Percentiles rank a stretch among this genome's conserved stretches.
phyloP scores from a whole-genome alignment of 2,888 invertebrate genomes.

The Parnassius glacialis region DNA sequence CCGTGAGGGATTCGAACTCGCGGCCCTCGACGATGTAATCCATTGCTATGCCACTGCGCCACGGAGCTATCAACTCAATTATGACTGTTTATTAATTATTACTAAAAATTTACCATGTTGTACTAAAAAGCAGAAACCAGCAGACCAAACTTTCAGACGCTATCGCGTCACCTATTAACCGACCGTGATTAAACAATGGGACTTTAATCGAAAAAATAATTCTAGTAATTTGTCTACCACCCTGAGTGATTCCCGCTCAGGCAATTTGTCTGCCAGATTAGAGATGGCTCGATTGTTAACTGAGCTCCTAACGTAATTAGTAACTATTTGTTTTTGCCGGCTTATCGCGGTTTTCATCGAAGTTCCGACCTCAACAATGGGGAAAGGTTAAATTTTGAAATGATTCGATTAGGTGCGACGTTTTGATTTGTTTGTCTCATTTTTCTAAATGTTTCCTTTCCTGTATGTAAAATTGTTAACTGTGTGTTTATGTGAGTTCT shows the following conservation, averaged over 20 bases:
- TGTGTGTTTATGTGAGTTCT: constrained; percentile 1
- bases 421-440: constrained; percentile 46
- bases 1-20: no score
- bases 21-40: no score
- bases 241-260: constrained; percentile 51
- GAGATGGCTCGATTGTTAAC: constrained; percentile 67
- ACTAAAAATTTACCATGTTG: constrained; percentile 1
- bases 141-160: constrained; percentile 45
- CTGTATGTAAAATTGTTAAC: not conserved
- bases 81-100: no score
- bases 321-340: constrained; percentile 71
- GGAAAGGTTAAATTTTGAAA: constrained; percentile 57
- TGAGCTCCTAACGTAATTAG: constrained; percentile 70
- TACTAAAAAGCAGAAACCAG: constrained; percentile 36
- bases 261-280: constrained; percentile 71
- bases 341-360: constrained; percentile 57
- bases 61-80: no score
- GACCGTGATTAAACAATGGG: constrained; percentile 74
- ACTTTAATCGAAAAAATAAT: constrained; percentile 76
- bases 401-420: constrained; percentile 54
- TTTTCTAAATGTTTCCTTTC: constrained; percentile 27
- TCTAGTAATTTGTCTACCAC: constrained; percentile 64
- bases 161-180: constrained; percentile 64
- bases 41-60: no score
- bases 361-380: constrained; percentile 62